Conservation (phyloP, 2,113 vertebrate genomes). For the Hippocampus mohnikei region DNA sequence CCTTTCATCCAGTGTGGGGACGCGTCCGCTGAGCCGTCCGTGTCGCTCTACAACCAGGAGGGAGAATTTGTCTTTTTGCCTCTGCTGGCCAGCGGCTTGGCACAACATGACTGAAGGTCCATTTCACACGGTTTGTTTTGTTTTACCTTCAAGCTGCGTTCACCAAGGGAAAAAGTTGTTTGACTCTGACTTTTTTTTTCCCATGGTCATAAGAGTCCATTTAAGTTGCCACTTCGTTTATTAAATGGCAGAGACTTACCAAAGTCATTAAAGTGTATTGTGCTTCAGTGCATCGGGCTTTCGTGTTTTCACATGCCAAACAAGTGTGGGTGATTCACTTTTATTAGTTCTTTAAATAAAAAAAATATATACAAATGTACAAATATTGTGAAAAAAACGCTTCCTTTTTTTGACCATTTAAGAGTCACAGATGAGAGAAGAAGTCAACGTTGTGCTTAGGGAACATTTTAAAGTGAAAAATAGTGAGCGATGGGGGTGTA, state of each 20-base stretch:
- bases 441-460: background rate
- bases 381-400: background rate
- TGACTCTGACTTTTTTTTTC: background rate
- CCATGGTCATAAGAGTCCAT: background rate
- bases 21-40: constrained; percentile 65
- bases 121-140: background rate
- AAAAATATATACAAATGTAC: background rate
- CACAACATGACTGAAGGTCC: constrained; percentile 67
- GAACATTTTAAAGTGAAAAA: background rate
- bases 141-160: background rate
- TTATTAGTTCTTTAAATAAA: background rate
- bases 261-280: constrained; percentile 1
- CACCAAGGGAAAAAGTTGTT: background rate
- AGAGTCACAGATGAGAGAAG: background rate
- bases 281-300: background rate
- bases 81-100: constrained; percentile 81
- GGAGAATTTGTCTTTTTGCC: constrained; percentile 73
- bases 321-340: background rate
- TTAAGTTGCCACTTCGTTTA: background rate
- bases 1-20: constrained; percentile 64
- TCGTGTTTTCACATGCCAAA: background rate
- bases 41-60: constrained; percentile 75
- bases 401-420: background rate
- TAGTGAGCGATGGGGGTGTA: background rate
- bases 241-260: too few relatives aligned